These are phyloP conservation scores for Torymus auratus DNA, from an alignment of 2,888 invertebrate genomes.

Conservation along the genomic window DNA sequence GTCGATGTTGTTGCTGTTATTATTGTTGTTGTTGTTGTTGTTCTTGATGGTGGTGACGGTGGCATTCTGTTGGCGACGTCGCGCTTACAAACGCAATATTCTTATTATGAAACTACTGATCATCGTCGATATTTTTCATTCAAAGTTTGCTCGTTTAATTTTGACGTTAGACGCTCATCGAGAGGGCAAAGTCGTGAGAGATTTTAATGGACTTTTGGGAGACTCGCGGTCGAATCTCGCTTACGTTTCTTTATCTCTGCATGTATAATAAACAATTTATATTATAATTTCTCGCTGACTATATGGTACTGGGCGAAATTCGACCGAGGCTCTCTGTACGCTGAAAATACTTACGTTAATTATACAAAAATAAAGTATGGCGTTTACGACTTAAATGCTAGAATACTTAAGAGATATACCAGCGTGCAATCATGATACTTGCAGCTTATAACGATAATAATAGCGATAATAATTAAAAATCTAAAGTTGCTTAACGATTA, in stretches of 20 bases:
- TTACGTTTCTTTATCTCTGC: background rate
- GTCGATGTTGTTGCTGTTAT: no score
- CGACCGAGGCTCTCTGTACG: background rate
- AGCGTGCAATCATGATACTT: conserved; percentile 42
- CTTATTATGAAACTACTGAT: no score
- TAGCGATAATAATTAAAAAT: conserved; percentile 30
- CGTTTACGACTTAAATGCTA: conserved; percentile 58
- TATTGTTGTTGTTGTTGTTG: no score
- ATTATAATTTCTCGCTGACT: background rate
- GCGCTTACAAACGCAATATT: no score
- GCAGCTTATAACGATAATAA: conserved; percentile 19
- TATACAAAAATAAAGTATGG: conserved; percentile 59
- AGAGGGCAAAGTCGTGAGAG: conserved; percentile 15
- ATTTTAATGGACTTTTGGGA: conserved; percentile 4
- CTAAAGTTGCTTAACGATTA: conserved; percentile 39
- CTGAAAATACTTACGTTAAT: conserved; percentile 49
- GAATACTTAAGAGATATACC: conserved; percentile 54
- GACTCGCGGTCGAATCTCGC: background rate
- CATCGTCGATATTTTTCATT: no score
- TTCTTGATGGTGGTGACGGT: no score
- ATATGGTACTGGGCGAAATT: conserved; percentile 6
- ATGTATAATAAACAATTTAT: background rate
- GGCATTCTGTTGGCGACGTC: no score
- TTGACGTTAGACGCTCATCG: conserved; percentile 38
- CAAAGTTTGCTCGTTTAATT: conserved; percentile 46